Percentiles rank a stretch among this genome's conserved stretches.
These are phyloP conservation scores for Drosophila mulleri DNA, from an alignment of 2,888 invertebrate genomes.

Conservation along the genomic window DNA sequence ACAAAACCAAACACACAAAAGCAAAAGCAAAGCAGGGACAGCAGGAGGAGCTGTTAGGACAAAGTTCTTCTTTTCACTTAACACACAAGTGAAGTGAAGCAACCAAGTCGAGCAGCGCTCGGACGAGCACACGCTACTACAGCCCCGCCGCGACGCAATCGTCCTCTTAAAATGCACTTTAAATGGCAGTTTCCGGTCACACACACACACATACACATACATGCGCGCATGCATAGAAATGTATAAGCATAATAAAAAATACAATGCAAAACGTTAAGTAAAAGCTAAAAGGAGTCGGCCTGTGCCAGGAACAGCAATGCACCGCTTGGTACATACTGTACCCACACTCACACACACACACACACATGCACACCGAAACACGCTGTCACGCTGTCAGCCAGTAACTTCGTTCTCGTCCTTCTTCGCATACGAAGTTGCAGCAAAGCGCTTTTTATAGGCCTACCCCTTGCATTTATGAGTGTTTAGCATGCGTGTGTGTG, in stretches of 20 bases:
- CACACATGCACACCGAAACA: constrained; percentile 19
- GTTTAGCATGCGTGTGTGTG: constrained; percentile 9
- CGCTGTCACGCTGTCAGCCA: constrained; percentile 70
- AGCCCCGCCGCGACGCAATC: constrained; percentile 58
- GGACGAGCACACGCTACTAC: constrained; percentile 43
- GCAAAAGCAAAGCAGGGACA: neutral
- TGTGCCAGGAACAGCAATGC: constrained; percentile 78
- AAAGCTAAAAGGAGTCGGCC: constrained; percentile 65
- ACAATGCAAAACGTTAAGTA: constrained; percentile 70
- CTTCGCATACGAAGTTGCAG: constrained; percentile 46
- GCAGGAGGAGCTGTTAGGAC: constrained; percentile 31
- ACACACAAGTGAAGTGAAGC: constrained; percentile 66
- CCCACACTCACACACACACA: constrained; percentile 47
- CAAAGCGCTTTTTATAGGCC: constrained; percentile 67
- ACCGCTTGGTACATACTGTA: constrained; percentile 83
- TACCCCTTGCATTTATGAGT: constrained; percentile 54
- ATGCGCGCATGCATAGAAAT: constrained; percentile 49
- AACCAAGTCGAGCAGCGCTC: constrained; percentile 45
- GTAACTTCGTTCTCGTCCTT: constrained; percentile 63
- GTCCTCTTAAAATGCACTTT: constrained; percentile 82
- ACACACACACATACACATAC: constrained; percentile 36
- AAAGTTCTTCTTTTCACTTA: constrained; percentile 69
- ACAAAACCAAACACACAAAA: neutral
- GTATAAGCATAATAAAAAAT: constrained; percentile 59
- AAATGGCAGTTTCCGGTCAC: constrained; percentile 84